Base-by-base conservation (phyloP, 2,113 vertebrate genomes). In the Dendropsophus ebraccatus region DNA sequence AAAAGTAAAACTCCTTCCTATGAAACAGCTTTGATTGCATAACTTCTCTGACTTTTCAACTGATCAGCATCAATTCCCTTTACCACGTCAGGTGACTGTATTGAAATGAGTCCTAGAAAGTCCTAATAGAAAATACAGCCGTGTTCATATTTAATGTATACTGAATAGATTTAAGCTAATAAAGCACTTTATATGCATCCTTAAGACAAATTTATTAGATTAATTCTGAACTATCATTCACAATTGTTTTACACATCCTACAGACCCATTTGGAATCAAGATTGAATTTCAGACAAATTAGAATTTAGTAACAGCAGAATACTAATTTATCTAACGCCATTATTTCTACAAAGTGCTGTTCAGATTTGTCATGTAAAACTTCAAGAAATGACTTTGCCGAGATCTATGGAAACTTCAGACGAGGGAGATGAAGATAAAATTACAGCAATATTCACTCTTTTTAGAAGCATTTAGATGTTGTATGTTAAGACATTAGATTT, bases 141-240 rank as follows among this genome's bases (percentile, higher is more conserved):
- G 23, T 81, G 77, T 81, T 58, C 84, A 73, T 87, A 81, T 81
- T 87, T 81, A 81, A 80, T 74, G 78, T 87, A 81, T 74, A 73
- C 49, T 56, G 52, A 65, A 72, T 58, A 74, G 69, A 87, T 87
- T 87, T 62, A 50, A 80, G 85, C 85, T 87, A 87, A 87, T 87
- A 87, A 87, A 87, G 85, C 85, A 87, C 77, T 87, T 87, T 87
- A 87, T 87, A 87, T 87, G 85, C 85, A 87, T 78, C 78, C 85
- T 87, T 87, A 87, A 87, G 54, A 87, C 85, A 87, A 87, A 87
- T 87, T 72, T 87, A 81, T 87, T 87, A 87, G 85, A 87, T 87
- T 81, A 70, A 87, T 81, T 87, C 77, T 74, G 67, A 58, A 74
- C 77, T 81, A 81, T 87, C 54, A 87, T 81, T 87, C 78, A 87